phyloP scores from a whole-genome alignment of 1,140 invertebrate species.

The Brachionus manjavacas region DNA sequence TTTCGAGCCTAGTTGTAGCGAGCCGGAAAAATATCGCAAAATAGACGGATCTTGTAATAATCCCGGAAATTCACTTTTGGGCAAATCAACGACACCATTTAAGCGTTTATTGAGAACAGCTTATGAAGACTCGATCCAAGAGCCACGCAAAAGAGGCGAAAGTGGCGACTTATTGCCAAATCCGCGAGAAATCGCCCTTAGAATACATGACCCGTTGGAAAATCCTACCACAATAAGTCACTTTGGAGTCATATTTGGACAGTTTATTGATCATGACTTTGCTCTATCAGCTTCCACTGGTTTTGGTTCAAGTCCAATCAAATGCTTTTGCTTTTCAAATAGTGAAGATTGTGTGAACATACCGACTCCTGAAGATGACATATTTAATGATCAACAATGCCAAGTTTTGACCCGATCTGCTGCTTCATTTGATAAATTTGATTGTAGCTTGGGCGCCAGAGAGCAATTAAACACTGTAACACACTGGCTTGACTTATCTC shows the following conservation, averaged over 20 bases:
- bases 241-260: conserved; percentile 46
- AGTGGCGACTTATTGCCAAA: conserved; percentile 5
- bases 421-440: conserved; percentile 35
- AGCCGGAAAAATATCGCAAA: conserved; percentile 17
- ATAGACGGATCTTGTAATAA: conserved; percentile 42
- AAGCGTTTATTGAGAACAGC: conserved; percentile 1
- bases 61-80: not conserved
- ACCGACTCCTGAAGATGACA: conserved; percentile 7
- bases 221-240: conserved; percentile 30
- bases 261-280: conserved; percentile 47
- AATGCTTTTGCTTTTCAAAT: not conserved
- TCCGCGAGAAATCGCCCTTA: not conserved
- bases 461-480: conserved; percentile 74
- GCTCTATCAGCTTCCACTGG: conserved; percentile 10
- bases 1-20: conserved; percentile 5
- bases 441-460: conserved; percentile 45
- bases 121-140: conserved; percentile 4
- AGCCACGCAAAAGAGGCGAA: conserved; percentile 2
- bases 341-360: conserved; percentile 41
- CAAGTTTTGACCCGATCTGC: conserved; percentile 25
- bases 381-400: conserved; percentile 23
- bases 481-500: conserved; percentile 74
- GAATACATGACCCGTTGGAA: not conserved
- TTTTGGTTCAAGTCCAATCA: not conserved
- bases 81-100: conserved; percentile 10